Evolutionary conservation across 2,797 vertebrate species (phyloP).

Genomic region (Gymnothorax javanicus): DNA sequence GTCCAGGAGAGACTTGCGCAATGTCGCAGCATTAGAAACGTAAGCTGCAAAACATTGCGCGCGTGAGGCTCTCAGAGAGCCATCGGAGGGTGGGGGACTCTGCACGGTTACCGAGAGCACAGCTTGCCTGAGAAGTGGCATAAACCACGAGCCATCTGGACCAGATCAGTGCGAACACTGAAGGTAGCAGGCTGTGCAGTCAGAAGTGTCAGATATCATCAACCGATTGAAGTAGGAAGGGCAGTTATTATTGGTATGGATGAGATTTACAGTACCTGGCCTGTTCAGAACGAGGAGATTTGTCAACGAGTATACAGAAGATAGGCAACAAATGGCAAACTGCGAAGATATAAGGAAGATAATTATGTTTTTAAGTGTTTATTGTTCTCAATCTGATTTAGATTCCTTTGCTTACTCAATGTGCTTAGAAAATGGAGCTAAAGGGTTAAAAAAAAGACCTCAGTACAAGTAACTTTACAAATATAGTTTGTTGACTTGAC

Average conservation of each 20-base stretch:
- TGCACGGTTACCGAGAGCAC: not conserved
- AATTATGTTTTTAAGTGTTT: not conserved
- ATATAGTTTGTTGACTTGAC: not conserved
- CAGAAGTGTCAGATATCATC: not conserved
- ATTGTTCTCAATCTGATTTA: not conserved
- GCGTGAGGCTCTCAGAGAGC: not conserved
- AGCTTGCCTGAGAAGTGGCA: not conserved
- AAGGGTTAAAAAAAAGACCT: not conserved
- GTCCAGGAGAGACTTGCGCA: not conserved
- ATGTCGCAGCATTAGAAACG: not conserved
- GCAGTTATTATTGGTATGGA: not conserved
- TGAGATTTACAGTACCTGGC: not conserved
- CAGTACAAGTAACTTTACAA: not conserved
- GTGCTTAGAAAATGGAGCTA: not conserved
- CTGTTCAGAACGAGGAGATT: not conserved
- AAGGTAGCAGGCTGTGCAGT: not conserved
- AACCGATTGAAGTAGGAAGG: not conserved
- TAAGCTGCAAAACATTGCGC: not conserved
- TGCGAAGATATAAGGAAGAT: not conserved
- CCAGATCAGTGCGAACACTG: not conserved
- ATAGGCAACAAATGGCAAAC: not conserved
- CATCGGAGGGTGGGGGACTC: not conserved
- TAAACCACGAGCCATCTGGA: not conserved
- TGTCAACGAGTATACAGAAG: not conserved
- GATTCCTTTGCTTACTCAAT: not conserved